Conservation (phyloP, 2,888 invertebrate genomes). For the Melitaea athalia region DNA sequence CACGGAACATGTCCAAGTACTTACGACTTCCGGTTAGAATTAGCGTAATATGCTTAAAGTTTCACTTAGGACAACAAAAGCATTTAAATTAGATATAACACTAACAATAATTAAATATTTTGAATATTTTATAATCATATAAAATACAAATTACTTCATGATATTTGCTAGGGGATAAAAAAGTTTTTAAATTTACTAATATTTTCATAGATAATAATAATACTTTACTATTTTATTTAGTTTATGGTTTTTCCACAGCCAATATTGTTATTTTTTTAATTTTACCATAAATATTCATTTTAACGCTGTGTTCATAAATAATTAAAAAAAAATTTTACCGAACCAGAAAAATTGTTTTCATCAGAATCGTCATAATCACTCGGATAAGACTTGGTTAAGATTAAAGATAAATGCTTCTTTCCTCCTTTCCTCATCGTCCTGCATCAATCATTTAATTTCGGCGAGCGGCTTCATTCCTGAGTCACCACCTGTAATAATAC, state of each 20-base stretch:
- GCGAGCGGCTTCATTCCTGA: too few relatives aligned
- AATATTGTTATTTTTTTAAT: conserved; percentile 19
- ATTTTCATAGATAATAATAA: conserved; percentile 12
- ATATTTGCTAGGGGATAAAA: not conserved
- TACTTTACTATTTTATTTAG: not conserved
- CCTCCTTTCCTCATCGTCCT: not conserved
- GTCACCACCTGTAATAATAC: too few relatives aligned
- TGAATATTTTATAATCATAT: not conserved
- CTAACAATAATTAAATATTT: not conserved
- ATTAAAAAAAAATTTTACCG: not conserved
- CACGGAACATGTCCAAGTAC: conserved; percentile 74
- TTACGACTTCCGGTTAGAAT: conserved; percentile 65
- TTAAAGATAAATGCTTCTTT: not conserved
- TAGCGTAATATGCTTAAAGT: conserved; percentile 5
- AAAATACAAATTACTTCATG: too few relatives aligned
- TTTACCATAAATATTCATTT: conserved; percentile 16
- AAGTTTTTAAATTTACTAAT: conserved; percentile 9
- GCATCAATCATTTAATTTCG: not conserved
- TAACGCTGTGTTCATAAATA: conserved; percentile 16
- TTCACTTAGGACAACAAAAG: not conserved
- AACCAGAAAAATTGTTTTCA: not conserved
- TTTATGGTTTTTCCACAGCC: conserved; percentile 25
- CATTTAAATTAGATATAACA: not conserved
- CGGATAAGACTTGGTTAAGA: too few relatives aligned
- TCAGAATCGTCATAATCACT: too few relatives aligned